Percentiles rank a stretch among this genome's conserved stretches.
Conservation (phyloP, 1,140 invertebrate species). For the Periplaneta americana region DNA sequence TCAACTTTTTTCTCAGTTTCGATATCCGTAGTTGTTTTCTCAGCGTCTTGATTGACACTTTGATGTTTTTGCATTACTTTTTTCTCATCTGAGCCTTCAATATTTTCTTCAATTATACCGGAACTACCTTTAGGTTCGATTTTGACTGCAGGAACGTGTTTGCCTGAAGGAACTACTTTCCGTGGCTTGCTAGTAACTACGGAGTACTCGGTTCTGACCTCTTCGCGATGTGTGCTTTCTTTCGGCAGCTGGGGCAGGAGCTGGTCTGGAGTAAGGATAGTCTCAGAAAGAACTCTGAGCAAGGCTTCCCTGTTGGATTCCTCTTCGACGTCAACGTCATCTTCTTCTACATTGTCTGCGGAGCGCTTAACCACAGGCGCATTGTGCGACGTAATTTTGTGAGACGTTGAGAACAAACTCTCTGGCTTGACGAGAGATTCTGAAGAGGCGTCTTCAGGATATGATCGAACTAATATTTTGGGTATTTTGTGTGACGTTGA, state of each 20-base stretch:
- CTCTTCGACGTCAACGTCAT: neutral
- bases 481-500: neutral
- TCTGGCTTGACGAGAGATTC: neutral
- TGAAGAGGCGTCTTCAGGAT: neutral
- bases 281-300: neutral
- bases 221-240: neutral
- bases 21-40: neutral
- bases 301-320: neutral
- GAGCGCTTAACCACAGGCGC: neutral
- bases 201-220: slow-evolving; percentile 17
- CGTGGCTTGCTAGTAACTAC: slow-evolving; percentile 17
- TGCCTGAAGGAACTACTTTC: neutral
- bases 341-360: neutral
- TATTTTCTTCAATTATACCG: slow-evolving; percentile 1
- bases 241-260: neutral
- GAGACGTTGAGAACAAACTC: slow-evolving; percentile 4
- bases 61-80: slow-evolving; percentile 11
- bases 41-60: neutral
- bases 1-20: neutral
- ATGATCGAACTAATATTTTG: neutral
- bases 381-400: neutral
- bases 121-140: slow-evolving; percentile 8
- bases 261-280: neutral
- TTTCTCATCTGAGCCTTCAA: slow-evolving; percentile 4
- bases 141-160: neutral